Conservation (phyloP, 1,140 invertebrate species). For the Ephestia elutella region DNA sequence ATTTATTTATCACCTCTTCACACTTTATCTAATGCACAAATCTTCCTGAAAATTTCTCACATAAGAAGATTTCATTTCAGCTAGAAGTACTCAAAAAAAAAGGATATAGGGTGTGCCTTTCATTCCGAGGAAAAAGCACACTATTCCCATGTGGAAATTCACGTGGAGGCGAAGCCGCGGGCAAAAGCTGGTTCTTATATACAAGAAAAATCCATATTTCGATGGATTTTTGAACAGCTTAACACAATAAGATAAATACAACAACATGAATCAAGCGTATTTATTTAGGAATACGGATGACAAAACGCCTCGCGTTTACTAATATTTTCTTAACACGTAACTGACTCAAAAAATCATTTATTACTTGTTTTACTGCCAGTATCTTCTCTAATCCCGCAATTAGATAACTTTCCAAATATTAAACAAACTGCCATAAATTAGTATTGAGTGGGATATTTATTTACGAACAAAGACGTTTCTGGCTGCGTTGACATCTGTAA, state of each 20-base stretch:
- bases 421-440: constrained; percentile 5
- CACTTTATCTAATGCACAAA: no score
- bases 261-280: background rate
- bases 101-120: no score
- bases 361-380: background rate
- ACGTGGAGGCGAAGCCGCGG: no score
- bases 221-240: background rate
- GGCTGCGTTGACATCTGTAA: background rate
- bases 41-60: no score
- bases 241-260: background rate
- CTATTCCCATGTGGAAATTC: no score
- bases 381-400: background rate
- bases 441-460: background rate
- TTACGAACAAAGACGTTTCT: no score
- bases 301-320: background rate
- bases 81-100: no score
- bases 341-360: background rate
- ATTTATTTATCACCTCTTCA: no score
- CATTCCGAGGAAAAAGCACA: no score
- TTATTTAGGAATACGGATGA: background rate
- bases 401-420: constrained; percentile 2
- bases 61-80: no score
- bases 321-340: background rate
- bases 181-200: no score
- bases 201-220: background rate